A percentile compares a stretch with the other conserved stretches of the same genome.
Evolutionary conservation across 1,140 invertebrate genomes (phyloP).

Genomic region (Meloidogyne floridensis): DNA sequence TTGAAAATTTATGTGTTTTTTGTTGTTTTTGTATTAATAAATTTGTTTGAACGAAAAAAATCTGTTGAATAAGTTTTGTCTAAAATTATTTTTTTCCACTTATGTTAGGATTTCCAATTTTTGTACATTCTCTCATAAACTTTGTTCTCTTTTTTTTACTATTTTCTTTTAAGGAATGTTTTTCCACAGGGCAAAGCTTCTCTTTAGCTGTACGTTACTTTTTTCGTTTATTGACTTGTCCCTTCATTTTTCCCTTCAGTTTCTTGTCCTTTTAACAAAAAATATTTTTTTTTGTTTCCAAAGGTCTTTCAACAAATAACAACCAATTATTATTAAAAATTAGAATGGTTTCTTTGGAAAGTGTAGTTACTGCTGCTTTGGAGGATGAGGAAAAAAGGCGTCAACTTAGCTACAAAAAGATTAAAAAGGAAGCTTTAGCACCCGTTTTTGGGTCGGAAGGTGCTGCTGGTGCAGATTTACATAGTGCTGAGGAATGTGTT

Average conservation of each 20-base stretch:
- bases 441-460: slow-evolving; percentile 80
- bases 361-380: no score
- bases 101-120: no score
- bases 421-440: not conserved
- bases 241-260: no score
- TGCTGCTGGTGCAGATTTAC: slow-evolving; percentile 88
- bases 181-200: not conserved
- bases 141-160: no score
- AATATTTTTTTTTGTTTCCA: not conserved
- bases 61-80: no score
- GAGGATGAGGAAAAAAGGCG: not conserved
- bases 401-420: not conserved
- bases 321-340: not conserved
- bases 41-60: no score
- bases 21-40: no score
- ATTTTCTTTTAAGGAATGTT: no score
- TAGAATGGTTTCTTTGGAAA: not conserved
- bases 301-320: not conserved
- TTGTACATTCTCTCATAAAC: no score
- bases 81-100: no score
- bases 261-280: no score
- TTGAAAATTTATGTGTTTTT: no score
- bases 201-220: not conserved
- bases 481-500: slow-evolving; percentile 82
- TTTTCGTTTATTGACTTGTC: not conserved